Conservation (phyloP, 2,113 vertebrate species). For the Crotalus tigris region DNA sequence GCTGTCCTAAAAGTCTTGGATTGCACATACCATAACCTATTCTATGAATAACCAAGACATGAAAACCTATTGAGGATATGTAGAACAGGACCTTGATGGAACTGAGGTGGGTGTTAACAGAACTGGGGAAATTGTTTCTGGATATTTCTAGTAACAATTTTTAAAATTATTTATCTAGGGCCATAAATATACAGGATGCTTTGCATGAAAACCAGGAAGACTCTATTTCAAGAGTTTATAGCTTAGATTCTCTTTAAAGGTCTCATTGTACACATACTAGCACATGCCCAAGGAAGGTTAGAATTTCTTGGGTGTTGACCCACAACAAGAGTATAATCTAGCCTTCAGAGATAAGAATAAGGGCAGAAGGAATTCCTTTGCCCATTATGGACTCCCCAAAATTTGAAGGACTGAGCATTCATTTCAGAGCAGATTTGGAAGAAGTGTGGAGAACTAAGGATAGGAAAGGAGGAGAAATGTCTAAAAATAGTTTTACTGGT, state of each 20-base stretch:
- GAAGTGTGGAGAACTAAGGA: too few relatives aligned
- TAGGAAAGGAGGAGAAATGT: not conserved
- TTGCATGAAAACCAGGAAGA: not conserved
- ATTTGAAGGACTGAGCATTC: too few relatives aligned
- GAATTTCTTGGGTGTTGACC: not conserved
- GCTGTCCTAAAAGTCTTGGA: not conserved
- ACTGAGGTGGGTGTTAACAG: not conserved
- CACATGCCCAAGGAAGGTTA: not conserved
- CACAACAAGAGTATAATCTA: not conserved
- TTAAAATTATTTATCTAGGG: too few relatives aligned
- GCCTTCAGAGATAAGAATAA: not conserved
- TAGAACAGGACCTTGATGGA: not conserved
- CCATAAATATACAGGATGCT: not conserved
- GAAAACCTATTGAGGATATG: not conserved
- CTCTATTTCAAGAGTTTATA: too few relatives aligned
- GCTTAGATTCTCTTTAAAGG: not conserved
- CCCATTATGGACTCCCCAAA: too few relatives aligned
- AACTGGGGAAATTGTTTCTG: not conserved
- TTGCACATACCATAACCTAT: not conserved
- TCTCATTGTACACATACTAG: not conserved
- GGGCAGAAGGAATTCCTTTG: too few relatives aligned
- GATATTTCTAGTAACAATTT: not conserved
- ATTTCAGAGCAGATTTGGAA: too few relatives aligned
- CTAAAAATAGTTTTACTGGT: not conserved
- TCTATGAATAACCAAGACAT: not conserved